Evolutionary conservation across 2,113 vertebrate species (phyloP).

Genomic region (Microtus pennsylvanicus): DNA sequence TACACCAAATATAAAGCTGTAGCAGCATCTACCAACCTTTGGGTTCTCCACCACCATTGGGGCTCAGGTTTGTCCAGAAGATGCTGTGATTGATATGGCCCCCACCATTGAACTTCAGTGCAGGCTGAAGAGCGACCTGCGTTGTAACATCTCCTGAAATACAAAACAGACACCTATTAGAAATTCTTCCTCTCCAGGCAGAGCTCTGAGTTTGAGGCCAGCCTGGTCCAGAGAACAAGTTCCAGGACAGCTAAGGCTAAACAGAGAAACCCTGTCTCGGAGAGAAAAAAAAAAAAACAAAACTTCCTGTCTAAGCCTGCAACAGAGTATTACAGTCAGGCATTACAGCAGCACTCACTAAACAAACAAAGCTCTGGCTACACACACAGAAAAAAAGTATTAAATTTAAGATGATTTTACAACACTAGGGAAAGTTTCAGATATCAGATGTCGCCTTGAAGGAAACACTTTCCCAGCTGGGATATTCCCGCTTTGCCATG

Average conservation of each 20-base stretch:
- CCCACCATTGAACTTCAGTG: conserved; percentile 96
- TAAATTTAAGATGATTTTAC: neutral
- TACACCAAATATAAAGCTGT: neutral
- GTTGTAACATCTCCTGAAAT: conserved; percentile 94
- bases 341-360: neutral
- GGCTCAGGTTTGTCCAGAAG: conserved; percentile 99
- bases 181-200: neutral
- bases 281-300: neutral
- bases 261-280: neutral
- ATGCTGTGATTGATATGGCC: conserved; percentile 98
- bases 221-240: neutral
- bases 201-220: neutral
- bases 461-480: neutral
- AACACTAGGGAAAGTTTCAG: neutral
- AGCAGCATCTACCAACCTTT: conserved; percentile 88
- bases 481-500: neutral
- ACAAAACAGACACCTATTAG: conserved; percentile 29
- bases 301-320: neutral
- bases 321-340: neutral
- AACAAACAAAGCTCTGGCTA: neutral
- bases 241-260: neutral
- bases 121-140: conserved; percentile 94
- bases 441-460: neutral
- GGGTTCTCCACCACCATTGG: conserved; percentile 94
- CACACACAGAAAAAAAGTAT: neutral